Conservation (phyloP, 1,140 invertebrate species). For the Anoplophora glabripennis region DNA sequence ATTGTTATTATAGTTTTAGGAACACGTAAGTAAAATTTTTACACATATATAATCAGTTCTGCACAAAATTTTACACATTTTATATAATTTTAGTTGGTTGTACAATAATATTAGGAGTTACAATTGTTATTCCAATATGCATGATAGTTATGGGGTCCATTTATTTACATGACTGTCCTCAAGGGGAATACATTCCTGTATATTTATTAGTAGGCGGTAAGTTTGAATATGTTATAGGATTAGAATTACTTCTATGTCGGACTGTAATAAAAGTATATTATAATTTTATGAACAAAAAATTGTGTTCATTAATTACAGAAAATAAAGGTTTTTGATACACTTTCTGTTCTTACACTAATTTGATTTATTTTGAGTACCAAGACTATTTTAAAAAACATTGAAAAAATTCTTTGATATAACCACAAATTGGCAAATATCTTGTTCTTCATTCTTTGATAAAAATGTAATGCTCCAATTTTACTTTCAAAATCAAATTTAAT, state of each 20-base stretch:
- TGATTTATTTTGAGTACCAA: no score
- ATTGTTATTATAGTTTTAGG: slow-evolving; percentile 60
- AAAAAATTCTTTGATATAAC: not conserved
- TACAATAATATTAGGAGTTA: slow-evolving; percentile 60
- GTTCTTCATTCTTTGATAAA: not conserved
- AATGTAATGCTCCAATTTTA: not conserved
- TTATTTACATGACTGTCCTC: slow-evolving; percentile 64
- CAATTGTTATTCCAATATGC: slow-evolving; percentile 61
- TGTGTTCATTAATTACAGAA: no score
- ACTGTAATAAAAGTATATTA: not conserved
- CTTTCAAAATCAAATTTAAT: no score
- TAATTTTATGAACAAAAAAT: no score
- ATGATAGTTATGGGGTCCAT: slow-evolving; percentile 66
- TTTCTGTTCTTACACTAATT: no score
- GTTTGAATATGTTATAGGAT: slow-evolving; percentile 24
- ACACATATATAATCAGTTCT: slow-evolving; percentile 1
- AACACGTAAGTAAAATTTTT: slow-evolving; percentile 55
- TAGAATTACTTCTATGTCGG: no score
- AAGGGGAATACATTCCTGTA: slow-evolving; percentile 66
- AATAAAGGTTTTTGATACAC: no score
- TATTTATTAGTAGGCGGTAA: slow-evolving; percentile 67
- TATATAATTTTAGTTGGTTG: slow-evolving; percentile 58
- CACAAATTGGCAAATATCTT: not conserved
- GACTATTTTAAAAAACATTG: not conserved
- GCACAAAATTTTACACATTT: not conserved